These are phyloP conservation scores for Tolmerus cingulatus DNA, from an alignment of 2,888 invertebrate genomes.

Conservation along the genomic window DNA sequence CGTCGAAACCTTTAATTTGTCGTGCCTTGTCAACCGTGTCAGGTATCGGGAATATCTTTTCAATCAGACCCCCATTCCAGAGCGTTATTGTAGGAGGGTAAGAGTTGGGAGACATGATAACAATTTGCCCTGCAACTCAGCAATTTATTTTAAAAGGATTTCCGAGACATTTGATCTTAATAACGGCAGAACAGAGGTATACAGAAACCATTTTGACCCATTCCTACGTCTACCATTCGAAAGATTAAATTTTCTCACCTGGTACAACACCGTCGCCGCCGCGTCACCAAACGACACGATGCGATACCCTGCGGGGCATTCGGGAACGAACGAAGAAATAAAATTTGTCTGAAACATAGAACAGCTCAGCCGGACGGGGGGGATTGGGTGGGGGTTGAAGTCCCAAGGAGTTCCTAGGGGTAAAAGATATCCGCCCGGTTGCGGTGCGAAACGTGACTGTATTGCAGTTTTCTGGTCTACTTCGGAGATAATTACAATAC, in stretches of 20 bases:
- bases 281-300: not conserved
- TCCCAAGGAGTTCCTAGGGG: not conserved
- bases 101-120: not conserved
- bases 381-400: not conserved
- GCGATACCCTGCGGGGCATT: not conserved
- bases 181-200: not conserved
- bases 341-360: constrained; percentile 18
- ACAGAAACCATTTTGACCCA: constrained; percentile 2
- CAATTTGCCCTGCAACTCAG: not conserved
- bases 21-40: not conserved
- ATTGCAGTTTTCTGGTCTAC: constrained; percentile 38
- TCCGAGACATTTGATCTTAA: constrained; percentile 7
- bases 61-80: not conserved
- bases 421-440: not conserved
- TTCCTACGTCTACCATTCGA: not conserved
- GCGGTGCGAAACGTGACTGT: constrained; percentile 19
- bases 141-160: constrained; percentile 4
- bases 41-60: not conserved
- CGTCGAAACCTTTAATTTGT: not conserved
- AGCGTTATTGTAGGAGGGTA: not conserved
- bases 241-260: constrained; percentile 15
- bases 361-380: not conserved
- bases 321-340: not conserved
- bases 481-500: constrained; percentile 37
- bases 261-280: not conserved